Base-by-base conservation (phyloP, 2,888 invertebrate species). In the Brenthis daphne region DNA sequence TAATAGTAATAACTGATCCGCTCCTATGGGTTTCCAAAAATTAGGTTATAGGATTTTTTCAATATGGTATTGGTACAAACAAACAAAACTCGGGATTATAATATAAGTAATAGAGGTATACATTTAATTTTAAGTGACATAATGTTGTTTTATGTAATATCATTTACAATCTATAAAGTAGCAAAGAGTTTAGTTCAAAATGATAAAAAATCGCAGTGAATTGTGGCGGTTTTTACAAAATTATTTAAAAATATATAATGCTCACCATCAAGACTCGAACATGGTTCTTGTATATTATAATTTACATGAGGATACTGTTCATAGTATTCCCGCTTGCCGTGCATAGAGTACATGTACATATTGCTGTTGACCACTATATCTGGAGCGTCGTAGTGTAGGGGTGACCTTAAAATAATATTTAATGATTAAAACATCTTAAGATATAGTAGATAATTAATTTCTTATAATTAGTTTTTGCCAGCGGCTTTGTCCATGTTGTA, bases 331-430 rank as follows among this genome's bases (percentile, higher is more conserved):
- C 90, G 77, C 75, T 92, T 92, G 14, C 85, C 84, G 6, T 84
- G 85, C 47, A 87, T 85, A 0, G 90, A 88, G 71, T 91, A 91
- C 88, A 90, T 86, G 77, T 88, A 91, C 89, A 91, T 90, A 47
- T 82, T 89, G 76, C 87, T 90, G 81, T 89, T 91, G 3, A 89
- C 82, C 0, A 87, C 82, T 1, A 90, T 77, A n/a, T 91, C 92
- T 8, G 89, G 81, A 0, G 85, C 83, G 70, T 92, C 92, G 79
- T 90, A 92, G 79, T 92, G 92, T 65, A 87, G 85, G 0, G 92
- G 92, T n/a, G 92, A 92, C 74, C 92, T 92, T 80, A 1, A 64
- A 73, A 74, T 60, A 57, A 73, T 73, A 68, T 5, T 43, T 48
- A 14, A 14, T 16, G 13, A 33, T 51, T 16, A 20, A 11, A 43